Base-by-base conservation (phyloP, 1,140 invertebrate species). In the Hylyphantes graminicola region DNA sequence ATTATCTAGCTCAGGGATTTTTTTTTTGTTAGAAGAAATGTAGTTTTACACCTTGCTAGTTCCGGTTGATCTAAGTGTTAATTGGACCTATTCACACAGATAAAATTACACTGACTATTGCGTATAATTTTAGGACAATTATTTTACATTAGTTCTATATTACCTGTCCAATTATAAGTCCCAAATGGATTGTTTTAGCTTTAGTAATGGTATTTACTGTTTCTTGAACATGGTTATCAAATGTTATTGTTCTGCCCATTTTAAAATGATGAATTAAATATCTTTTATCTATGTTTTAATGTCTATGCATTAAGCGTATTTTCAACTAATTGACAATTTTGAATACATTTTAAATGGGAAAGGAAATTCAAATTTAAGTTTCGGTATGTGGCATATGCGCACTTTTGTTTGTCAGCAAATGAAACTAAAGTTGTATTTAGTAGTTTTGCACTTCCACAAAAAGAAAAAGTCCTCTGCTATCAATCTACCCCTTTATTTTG, bases 101-200 rank as follows among this genome's bases (percentile, higher is more conserved):
- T 61, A 15, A 61, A 15, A 15, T 17, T 61, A 61, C 17, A 61
- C 1, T 61, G 57, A 17, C 17, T 12, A 15, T 61, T 15, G 17
- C 12, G 17, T 61, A 61, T 6, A 17, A 12, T 61, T 61, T 61
- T 61, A 6, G 57, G 3, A 17, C 17, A 61, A 61, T 12, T 61
- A 61, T 61, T 61, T 61, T 3, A 61, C 17, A 61, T 61, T 17
- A 61, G 17, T 72, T 50, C 51, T 51, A 35, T 50, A 17, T 59
- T 78, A 77, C 82, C 65, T 85, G 82, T 9, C 82, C 82, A 72
- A 85, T 85, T 55, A 85, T 77, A 50, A 85, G 78, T 55, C 82
- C 82, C 35, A 65, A 21, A 15, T 72, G 63, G 54, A 54, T 6
- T 17, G 2, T 19, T 11, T 85, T 85, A 35, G 59, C 21, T 61